Conservation (phyloP, 2,113 vertebrate species). For the Dipodomys ordii region DNA sequence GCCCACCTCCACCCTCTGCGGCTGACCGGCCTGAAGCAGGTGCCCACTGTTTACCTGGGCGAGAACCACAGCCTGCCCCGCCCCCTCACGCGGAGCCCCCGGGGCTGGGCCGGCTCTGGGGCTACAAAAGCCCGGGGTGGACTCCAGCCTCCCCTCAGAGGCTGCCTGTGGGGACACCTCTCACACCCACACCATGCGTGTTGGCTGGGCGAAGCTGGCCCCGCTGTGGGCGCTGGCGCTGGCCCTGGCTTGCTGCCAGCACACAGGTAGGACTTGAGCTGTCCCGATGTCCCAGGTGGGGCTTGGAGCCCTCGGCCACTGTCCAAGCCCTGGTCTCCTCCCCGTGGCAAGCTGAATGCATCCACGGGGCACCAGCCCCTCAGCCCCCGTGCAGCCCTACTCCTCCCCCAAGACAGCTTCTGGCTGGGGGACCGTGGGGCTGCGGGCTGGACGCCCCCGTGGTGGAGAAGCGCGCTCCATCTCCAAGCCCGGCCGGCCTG, state of each 20-base stretch:
- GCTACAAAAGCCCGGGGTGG: constrained; percentile 85
- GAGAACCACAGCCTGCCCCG: constrained; percentile 75
- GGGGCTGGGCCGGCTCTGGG: constrained; percentile 82
- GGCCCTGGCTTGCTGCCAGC: constrained; percentile 72
- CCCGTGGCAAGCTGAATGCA: background rate
- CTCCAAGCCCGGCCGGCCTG: too few relatives aligned
- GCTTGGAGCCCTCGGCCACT: background rate
- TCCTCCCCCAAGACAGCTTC: too few relatives aligned
- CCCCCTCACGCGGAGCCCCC: constrained; percentile 80
- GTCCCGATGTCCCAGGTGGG: rapidly evolving
- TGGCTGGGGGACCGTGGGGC: rapidly evolving
- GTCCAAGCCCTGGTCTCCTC: background rate
- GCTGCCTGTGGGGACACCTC: constrained; percentile 70
- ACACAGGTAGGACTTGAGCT: constrained; percentile 81
- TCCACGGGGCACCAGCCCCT: rapidly evolving
- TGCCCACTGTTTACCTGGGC: constrained; percentile 82
- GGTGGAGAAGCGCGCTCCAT: too few relatives aligned
- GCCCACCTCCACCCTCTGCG: background rate
- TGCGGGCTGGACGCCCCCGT: too few relatives aligned
- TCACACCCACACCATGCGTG: constrained; percentile 81
- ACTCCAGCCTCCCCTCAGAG: constrained; percentile 78
- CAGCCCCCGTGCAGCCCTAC: rapidly evolving
- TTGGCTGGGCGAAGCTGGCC: constrained; percentile 72
- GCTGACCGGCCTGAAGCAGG: background rate
- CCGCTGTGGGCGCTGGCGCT: constrained; percentile 85